These are phyloP conservation scores for Phalanger gymnotis DNA, from an alignment of 2,797 vertebrate species.

Conservation along the genomic window DNA sequence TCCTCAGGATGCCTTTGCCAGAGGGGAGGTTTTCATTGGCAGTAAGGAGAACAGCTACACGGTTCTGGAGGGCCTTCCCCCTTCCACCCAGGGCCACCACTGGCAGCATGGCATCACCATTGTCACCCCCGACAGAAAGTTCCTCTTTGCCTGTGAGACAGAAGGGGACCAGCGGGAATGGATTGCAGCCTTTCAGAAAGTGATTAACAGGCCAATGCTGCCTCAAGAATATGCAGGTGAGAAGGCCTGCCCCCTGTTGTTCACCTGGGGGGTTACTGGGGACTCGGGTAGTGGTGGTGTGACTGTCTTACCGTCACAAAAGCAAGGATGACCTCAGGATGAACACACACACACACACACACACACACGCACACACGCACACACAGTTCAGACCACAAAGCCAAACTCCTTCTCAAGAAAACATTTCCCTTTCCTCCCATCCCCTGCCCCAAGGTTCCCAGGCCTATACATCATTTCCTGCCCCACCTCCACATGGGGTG, in stretches of 20 bases:
- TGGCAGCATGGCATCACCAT: slow-evolving; percentile 97
- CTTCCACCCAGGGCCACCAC: slow-evolving; percentile 92
- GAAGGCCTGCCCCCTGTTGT: accelerated
- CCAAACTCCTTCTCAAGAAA: not conserved
- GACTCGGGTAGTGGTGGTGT: accelerated
- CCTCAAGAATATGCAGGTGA: slow-evolving; percentile 98
- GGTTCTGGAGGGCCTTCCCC: slow-evolving; percentile 92
- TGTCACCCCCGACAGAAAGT: slow-evolving; percentile 95
- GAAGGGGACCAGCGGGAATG: slow-evolving; percentile 94
- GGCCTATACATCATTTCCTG: not conserved
- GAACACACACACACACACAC: not conserved
- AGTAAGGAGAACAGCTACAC: slow-evolving; percentile 96
- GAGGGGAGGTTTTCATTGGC: slow-evolving; percentile 97
- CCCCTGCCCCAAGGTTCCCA: not conserved
- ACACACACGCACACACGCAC: too few species aligned
- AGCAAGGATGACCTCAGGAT: not conserved
- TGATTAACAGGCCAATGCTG: slow-evolving; percentile 96
- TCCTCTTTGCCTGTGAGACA: slow-evolving; percentile 96
- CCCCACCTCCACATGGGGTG: not conserved
- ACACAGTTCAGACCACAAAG: not conserved
- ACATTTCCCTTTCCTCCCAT: not conserved
- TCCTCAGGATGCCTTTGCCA: slow-evolving; percentile 94
- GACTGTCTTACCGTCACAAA: not conserved
- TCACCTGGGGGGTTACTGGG: not conserved
- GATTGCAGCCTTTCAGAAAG: slow-evolving; percentile 93